Evolutionary conservation across 2,888 invertebrate genomes (phyloP).

Genomic region (Eupithecia exiguata): DNA sequence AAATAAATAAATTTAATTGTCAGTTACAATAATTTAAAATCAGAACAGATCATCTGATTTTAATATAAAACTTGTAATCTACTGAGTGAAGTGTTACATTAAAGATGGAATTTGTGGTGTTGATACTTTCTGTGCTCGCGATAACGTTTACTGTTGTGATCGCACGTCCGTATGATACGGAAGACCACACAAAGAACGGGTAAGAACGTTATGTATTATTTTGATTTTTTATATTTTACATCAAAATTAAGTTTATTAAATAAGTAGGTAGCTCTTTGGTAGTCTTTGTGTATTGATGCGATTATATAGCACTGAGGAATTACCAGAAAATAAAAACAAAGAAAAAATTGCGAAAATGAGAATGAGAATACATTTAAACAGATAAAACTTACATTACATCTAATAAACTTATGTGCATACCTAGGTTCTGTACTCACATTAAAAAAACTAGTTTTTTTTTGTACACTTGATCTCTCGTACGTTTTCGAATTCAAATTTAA

Average conservation of each 20-base stretch:
- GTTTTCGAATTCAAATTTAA: too few species aligned
- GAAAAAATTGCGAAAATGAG: not conserved
- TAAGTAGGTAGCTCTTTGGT: not conserved
- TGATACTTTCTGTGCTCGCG: slow-evolving; percentile 48
- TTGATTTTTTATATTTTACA: not conserved
- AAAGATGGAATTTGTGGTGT: slow-evolving; percentile 50
- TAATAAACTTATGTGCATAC: not conserved
- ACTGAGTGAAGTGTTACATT: slow-evolving; percentile 38
- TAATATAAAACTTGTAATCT: slow-evolving; percentile 46
- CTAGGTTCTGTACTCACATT: not conserved
- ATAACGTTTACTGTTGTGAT: slow-evolving; percentile 46
- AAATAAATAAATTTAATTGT: slow-evolving; percentile 14
- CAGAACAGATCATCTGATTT: slow-evolving; percentile 13
- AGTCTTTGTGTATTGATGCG: not conserved
- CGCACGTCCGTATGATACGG: slow-evolving; percentile 48
- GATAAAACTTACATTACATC: not conserved
- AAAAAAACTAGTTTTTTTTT: too few species aligned
- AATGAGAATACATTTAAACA: not conserved
- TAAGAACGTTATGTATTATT: slow-evolving; percentile 23
- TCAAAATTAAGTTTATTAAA: not conserved
- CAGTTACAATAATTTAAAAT: slow-evolving; percentile 11
- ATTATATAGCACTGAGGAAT: not conserved
- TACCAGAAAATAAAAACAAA: not conserved
- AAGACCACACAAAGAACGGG: slow-evolving; percentile 36
- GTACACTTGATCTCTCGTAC: too few species aligned